These are phyloP conservation scores for Lysiphlebus fabarum DNA, from an alignment of 1,140 invertebrate species.

Conservation along the genomic window DNA sequence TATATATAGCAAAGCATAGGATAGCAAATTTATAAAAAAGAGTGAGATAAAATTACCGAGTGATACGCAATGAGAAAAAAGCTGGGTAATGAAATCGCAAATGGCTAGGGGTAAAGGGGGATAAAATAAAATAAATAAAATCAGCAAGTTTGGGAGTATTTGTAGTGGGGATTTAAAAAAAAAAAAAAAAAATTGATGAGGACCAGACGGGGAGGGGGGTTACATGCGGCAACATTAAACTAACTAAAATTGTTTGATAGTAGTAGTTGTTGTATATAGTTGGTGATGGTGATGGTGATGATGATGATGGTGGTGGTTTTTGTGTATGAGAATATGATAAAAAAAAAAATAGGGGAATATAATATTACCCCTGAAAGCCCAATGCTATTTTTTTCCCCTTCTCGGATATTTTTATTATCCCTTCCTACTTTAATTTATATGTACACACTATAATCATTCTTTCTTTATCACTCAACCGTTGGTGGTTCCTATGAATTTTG, in stretches of 20 bases:
- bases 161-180: slow-evolving; percentile 41
- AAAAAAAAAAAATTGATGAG: slow-evolving; percentile 47
- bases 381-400: slow-evolving; percentile 24
- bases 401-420: slow-evolving; percentile 20
- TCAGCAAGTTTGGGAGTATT: slow-evolving; percentile 17
- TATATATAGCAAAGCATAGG: not conserved
- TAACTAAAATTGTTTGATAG: too few relatives aligned
- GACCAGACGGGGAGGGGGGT: slow-evolving; percentile 41
- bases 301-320: too few relatives aligned
- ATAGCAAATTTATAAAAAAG: slow-evolving; percentile 10
- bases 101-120: slow-evolving; percentile 31
- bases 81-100: slow-evolving; percentile 23
- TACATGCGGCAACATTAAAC: not conserved
- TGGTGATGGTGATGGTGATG: too few relatives aligned
- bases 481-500: slow-evolving; percentile 56
- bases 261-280: slow-evolving; percentile 9
- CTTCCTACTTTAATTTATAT: slow-evolving; percentile 14
- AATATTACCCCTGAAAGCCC: slow-evolving; percentile 34
- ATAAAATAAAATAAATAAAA: slow-evolving; percentile 20
- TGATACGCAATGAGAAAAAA: slow-evolving; percentile 14
- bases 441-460: slow-evolving; percentile 15
- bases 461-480: slow-evolving; percentile 29
- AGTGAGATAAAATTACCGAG: slow-evolving; percentile 19
- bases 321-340: slow-evolving; percentile 33
- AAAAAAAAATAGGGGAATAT: slow-evolving; percentile 12